phyloP scores from a whole-genome alignment of 2,888 invertebrate species.

The Agriopis leucophaearia region DNA sequence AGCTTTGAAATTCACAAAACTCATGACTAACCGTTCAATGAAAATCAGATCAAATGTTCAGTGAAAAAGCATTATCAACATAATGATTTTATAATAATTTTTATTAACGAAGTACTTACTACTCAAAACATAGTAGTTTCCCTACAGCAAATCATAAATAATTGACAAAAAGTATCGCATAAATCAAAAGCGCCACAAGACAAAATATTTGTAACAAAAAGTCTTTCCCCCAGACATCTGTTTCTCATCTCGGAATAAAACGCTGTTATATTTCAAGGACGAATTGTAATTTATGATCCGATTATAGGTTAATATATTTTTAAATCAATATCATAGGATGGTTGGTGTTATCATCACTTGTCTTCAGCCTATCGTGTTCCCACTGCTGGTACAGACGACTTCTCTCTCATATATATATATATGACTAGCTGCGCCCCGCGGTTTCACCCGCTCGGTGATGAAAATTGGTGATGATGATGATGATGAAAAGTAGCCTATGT shows the following conservation, averaged over 20 bases:
- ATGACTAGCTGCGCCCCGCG: no score
- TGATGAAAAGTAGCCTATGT: no score
- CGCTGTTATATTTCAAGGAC: constrained; percentile 34
- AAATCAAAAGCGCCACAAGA: constrained; percentile 20
- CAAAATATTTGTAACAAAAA: constrained; percentile 31
- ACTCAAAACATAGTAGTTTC: constrained; percentile 4
- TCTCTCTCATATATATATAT: no score
- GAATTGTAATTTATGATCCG: constrained; percentile 20
- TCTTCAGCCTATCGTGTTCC: no score
- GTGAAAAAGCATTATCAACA: no score
- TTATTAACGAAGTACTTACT: neutral
- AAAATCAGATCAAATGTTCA: no score
- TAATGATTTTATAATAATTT: no score
- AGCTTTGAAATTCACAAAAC: no score
- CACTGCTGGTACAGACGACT: no score
- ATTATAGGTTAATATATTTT: constrained; percentile 30
- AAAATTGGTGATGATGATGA: no score
- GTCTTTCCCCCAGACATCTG: constrained; percentile 28
- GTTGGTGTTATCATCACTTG: neutral
- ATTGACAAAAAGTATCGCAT: constrained; percentile 15
- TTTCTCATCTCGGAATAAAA: constrained; percentile 23
- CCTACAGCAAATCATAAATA: constrained; percentile 1
- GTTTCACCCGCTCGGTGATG: no score
- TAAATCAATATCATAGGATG: constrained; percentile 7
- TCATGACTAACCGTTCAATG: no score